Conservation (phyloP, 2,888 invertebrate genomes). For the Eristalis pertinax region DNA sequence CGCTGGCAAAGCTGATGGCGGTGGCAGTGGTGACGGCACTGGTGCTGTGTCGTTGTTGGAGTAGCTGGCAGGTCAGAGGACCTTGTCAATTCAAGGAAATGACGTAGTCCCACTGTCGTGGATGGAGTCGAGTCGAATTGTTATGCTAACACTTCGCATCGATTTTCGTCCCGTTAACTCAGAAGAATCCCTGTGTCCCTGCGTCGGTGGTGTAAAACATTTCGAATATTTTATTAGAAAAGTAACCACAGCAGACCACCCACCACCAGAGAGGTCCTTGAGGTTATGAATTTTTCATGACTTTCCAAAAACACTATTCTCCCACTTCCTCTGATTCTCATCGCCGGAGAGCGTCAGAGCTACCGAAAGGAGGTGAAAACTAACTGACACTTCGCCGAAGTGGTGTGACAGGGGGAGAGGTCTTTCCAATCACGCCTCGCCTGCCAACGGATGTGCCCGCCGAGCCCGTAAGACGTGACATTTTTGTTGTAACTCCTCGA, state of each 20-base stretch:
- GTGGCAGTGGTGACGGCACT: background rate
- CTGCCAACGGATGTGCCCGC: background rate
- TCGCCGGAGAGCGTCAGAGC: background rate
- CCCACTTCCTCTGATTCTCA: background rate
- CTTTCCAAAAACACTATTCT: background rate
- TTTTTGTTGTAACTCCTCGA: conserved; percentile 38
- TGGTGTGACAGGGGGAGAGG: conserved; percentile 16
- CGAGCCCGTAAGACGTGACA: conserved; percentile 46
- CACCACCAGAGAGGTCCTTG: conserved; percentile 44
- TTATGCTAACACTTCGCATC: conserved; percentile 66
- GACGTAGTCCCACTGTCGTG: conserved; percentile 25
- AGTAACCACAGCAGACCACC: conserved; percentile 46
- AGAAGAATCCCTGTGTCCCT: conserved; percentile 23
- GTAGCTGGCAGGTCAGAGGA: conserved; percentile 1
- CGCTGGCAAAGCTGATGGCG: conserved; percentile 1
- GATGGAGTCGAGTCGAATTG: conserved; percentile 53
- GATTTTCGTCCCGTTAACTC: conserved; percentile 46
- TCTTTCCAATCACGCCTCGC: conserved; percentile 45
- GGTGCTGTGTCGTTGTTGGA: background rate
- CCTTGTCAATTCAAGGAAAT: conserved; percentile 53
- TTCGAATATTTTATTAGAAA: conserved; percentile 68
- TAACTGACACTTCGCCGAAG: conserved; percentile 24
- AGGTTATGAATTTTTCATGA: conserved; percentile 70
- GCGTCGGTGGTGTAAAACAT: conserved; percentile 30
- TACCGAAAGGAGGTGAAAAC: conserved; percentile 46